Percentiles rank a stretch among this genome's conserved stretches.
Evolutionary conservation across 2,113 vertebrate species (phyloP).

Genomic region (Formicarius rufipectus): DNA sequence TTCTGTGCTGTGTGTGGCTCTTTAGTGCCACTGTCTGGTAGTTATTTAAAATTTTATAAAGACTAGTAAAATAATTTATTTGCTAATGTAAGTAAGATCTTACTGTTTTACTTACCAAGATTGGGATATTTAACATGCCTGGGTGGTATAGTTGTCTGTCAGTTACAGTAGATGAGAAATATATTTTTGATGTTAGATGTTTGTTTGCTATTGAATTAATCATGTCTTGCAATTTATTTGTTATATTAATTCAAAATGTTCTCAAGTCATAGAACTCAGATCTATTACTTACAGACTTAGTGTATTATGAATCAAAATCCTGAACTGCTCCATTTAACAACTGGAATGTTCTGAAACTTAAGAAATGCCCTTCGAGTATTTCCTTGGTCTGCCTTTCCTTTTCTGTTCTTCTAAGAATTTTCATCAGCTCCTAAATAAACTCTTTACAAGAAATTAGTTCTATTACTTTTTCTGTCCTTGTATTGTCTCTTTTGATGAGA

Average conservation of each 20-base stretch:
- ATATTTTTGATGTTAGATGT: background rate
- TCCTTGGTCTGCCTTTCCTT: background rate
- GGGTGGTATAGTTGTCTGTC: background rate
- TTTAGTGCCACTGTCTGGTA: slow-evolving; percentile 76
- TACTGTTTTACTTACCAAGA: background rate
- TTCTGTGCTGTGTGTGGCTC: slow-evolving; percentile 45
- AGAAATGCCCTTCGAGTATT: background rate
- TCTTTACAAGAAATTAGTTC: background rate
- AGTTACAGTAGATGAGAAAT: background rate
- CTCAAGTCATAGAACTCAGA: background rate
- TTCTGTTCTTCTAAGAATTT: background rate
- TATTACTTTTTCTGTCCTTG: background rate
- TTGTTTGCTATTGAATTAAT: slow-evolving; percentile 3
- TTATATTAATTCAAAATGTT: background rate
- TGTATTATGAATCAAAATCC: background rate
- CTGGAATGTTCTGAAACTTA: background rate
- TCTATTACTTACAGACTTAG: background rate
- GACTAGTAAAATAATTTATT: background rate
- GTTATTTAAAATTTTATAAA: slow-evolving; percentile 29
- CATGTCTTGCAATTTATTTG: background rate
- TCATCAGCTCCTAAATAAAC: background rate
- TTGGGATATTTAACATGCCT: background rate
- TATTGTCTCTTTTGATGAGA: background rate
- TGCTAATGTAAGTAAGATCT: slow-evolving; percentile 10
- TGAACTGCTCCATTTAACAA: background rate